Conservation (phyloP, 2,113 vertebrate species). For the Python bivittatus region DNA sequence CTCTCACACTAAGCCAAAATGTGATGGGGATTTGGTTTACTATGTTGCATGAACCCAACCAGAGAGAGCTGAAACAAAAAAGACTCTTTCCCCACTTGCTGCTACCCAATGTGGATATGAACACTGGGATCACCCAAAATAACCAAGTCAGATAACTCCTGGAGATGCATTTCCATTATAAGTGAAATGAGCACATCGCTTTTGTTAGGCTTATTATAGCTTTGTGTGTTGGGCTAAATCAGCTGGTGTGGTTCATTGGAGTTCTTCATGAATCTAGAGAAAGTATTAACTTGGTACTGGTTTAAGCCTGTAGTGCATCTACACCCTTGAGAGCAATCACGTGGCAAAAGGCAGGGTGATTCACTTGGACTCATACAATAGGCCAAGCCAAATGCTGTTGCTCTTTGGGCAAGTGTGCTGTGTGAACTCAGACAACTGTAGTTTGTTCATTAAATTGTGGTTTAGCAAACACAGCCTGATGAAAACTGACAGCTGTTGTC, state of each 20-base stretch:
- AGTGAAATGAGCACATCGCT: background rate
- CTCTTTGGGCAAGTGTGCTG: background rate
- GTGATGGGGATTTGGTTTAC: background rate
- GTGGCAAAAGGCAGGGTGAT: background rate
- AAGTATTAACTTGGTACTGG: background rate
- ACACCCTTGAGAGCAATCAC: background rate
- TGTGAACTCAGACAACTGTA: background rate
- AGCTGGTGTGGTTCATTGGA: background rate
- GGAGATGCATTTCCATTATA: background rate
- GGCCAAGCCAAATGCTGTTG: background rate
- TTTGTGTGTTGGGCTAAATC: background rate
- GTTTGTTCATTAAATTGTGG: background rate
- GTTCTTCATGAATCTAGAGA: background rate
- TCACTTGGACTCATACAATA: background rate
- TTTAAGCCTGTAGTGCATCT: background rate
- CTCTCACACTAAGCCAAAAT: background rate
- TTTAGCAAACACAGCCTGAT: background rate
- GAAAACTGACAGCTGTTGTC: background rate
- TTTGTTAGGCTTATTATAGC: background rate
- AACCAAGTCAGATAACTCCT: background rate
- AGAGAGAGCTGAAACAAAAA: background rate
- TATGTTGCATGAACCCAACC: background rate
- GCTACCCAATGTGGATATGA: background rate
- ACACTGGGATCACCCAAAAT: background rate
- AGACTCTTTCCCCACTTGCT: background rate